phyloP scores from a whole-genome alignment of 1,140 invertebrate genomes.

The Papilio machaon region DNA sequence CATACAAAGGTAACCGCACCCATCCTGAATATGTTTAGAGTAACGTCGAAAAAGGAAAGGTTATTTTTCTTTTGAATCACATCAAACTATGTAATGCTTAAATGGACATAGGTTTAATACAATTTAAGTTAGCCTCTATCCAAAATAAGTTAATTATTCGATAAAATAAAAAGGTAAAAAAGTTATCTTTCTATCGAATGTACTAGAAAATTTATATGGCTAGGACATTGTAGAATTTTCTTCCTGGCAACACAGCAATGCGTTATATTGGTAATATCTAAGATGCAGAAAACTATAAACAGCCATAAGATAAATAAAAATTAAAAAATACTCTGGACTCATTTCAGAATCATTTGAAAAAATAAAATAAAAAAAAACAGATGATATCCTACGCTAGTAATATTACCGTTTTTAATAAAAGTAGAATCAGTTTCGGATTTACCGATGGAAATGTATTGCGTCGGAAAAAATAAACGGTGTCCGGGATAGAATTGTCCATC shows the following conservation, averaged over 20 bases:
- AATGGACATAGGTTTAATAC: background rate
- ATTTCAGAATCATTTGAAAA: too few relatives aligned
- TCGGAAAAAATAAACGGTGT: conserved; percentile 53
- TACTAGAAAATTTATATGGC: too few relatives aligned
- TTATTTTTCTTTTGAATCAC: background rate
- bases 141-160: too few relatives aligned
- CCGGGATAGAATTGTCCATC: conserved; percentile 51
- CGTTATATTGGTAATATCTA: too few relatives aligned
- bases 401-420: conserved; percentile 8
- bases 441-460: conserved; percentile 31
- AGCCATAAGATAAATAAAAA: background rate
- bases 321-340: too few relatives aligned
- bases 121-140: background rate
- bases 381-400: background rate
- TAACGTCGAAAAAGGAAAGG: background rate
- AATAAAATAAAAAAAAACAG: background rate
- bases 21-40: conserved; percentile 14
- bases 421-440: background rate
- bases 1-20: conserved; percentile 11
- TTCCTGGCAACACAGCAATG: too few relatives aligned
- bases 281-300: too few relatives aligned
- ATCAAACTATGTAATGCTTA: background rate
- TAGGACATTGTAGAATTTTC: too few relatives aligned
- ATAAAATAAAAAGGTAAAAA: too few relatives aligned
- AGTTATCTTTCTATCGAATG: too few relatives aligned